phyloP scores from a whole-genome alignment of 1,140 invertebrate species.

The Halictus rubicundus region DNA sequence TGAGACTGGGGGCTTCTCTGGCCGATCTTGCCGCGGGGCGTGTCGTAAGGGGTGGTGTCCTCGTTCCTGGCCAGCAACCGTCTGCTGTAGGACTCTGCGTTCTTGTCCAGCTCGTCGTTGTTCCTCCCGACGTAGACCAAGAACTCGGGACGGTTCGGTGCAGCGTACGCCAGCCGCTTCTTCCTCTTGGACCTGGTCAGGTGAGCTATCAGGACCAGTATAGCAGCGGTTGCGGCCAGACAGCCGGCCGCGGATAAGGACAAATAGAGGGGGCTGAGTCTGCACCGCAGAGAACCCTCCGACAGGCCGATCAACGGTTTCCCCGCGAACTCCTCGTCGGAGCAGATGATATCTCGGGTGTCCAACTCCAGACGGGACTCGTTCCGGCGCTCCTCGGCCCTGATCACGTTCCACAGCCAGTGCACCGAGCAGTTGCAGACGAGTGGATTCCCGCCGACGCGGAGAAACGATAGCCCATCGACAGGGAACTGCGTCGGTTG shows the following conservation, averaged over 20 bases:
- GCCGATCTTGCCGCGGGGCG: conserved; percentile 53
- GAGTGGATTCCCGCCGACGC: conserved; percentile 90
- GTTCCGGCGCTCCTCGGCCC: conserved; percentile 74
- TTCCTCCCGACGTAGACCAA: conserved; percentile 76
- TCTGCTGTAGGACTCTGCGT: conserved; percentile 71
- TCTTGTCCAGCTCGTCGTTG: conserved; percentile 72
- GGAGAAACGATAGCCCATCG: conserved; percentile 85
- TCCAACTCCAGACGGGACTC: conserved; percentile 73
- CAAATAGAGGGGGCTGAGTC: conserved; percentile 73
- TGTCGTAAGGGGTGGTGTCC: conserved; percentile 72
- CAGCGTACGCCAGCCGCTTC: conserved; percentile 72
- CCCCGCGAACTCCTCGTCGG: conserved; percentile 74
- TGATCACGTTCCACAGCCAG: conserved; percentile 90
- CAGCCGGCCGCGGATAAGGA: conserved; percentile 71
- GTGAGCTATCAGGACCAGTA: conserved; percentile 72
- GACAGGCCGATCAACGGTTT: conserved; percentile 70
- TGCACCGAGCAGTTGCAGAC: conserved; percentile 92
- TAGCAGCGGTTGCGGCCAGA: conserved; percentile 69
- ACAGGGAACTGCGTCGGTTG: conserved; percentile 90
- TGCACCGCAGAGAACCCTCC: conserved; percentile 74
- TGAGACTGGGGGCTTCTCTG: conserved; percentile 63
- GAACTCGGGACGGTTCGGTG: conserved; percentile 75
- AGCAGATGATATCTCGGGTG: conserved; percentile 73
- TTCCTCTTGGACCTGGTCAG: conserved; percentile 70
- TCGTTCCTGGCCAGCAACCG: conserved; percentile 71